Base-by-base conservation (phyloP, 2,797 vertebrate species). In the Eupleurogrammus muticus region DNA sequence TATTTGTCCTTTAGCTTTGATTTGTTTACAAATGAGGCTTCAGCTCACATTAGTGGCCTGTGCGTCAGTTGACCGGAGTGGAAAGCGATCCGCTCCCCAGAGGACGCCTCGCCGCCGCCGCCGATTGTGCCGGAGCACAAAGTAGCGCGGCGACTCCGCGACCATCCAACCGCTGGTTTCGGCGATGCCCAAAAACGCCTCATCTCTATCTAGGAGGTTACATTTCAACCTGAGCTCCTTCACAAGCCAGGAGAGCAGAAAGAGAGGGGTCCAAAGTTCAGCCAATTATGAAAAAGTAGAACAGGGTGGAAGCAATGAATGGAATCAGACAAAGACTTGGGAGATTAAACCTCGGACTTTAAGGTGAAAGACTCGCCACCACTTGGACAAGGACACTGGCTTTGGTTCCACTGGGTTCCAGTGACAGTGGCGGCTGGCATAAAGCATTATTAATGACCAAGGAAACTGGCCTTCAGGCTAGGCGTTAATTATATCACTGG, bases 361-460 rank as follows among this genome's bases (percentile, higher is more conserved):
- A 74, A 86, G 81, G 88, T 85, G 83, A 89, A 90, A 87, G 81
- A 87, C 86, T 88, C 82, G 59, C 70, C 71, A 81, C 81, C 46
- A 63, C 72, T 92, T 82, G 90, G 82, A 88, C 87, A 92, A 93
- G 91, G 90, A 92, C 90, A 90, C 69, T 81, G 80, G 87, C 85
- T 90, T 84, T 82, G 79, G 87, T 90, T 91, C 82, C 84, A 82
- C 80, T 90, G 89, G 92, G 90, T 86, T 90, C 83, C 78, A 86
- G 85, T 92, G 90, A 92, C 89, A 90, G 89, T 86, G 86, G 87
- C 59, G 81, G 85, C 83, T 89, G 90, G 90, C 88, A 90, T 91
- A 92, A 92, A 91, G 88, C 88, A 84, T 91, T 94, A 94, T 93
- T 94, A 94, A 94, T 94, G 92, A 93, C 87, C 86, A 79, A 83